A percentile compares a stretch with the other conserved stretches of the same genome.
Conservation (phyloP, 64 coral and sea anemone species). For the Cladopsammia gracilis region DNA sequence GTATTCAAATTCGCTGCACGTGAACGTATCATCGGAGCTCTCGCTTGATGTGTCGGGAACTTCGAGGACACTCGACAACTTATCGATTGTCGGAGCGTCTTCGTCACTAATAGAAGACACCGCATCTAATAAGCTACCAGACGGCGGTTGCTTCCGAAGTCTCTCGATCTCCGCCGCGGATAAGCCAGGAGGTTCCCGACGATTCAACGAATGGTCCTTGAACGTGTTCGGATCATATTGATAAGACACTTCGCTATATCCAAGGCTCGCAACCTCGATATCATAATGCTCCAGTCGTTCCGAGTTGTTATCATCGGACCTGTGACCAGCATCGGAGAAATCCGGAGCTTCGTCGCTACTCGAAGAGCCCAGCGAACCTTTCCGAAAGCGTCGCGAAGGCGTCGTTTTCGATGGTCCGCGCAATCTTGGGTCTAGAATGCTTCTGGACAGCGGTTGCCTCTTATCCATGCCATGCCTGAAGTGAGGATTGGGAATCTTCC, state of each 20-base stretch:
- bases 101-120: constrained; percentile 88
- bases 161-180: constrained; percentile 82
- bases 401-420: constrained; percentile 29
- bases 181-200: constrained; percentile 77
- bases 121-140: constrained; percentile 91
- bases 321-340: constrained; percentile 70
- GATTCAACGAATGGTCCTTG: constrained; percentile 68
- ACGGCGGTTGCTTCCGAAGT: constrained; percentile 81
- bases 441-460: constrained; percentile 46
- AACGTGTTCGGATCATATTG: constrained; percentile 92
- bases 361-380: constrained; percentile 73
- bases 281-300: constrained; percentile 92
- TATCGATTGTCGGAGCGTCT: constrained; percentile 77
- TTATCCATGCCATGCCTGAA: constrained; percentile 46
- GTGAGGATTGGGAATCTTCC: constrained; percentile 30
- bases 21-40: constrained; percentile 94
- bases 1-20: constrained; percentile 94
- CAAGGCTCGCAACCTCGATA: constrained; percentile 90
- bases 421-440: constrained; percentile 81
- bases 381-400: constrained; percentile 59
- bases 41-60: constrained; percentile 88
- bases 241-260: constrained; percentile 87
- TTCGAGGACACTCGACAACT: constrained; percentile 89
- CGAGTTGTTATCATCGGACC: constrained; percentile 92
- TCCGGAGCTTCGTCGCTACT: constrained; percentile 89